A percentile compares a stretch with the other conserved stretches of the same genome.
Conservation (phyloP, 2,797 vertebrate species). For the Sebastes taczanowskii region DNA sequence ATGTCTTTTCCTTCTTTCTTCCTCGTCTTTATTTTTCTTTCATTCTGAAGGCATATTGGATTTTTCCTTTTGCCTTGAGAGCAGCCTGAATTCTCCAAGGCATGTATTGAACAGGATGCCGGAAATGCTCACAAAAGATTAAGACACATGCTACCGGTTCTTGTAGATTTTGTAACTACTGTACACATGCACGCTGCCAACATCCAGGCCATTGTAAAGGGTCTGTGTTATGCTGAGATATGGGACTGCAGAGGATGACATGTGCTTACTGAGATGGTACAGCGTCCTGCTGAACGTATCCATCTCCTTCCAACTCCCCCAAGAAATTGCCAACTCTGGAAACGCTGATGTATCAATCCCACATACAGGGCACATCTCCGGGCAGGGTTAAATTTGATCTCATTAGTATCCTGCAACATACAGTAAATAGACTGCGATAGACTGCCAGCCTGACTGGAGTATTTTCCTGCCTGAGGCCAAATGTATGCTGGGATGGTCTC, state of each 20-base stretch:
- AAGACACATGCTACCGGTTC: neutral
- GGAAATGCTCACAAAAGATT: neutral
- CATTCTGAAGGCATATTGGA: neutral
- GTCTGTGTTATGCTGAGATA: neutral
- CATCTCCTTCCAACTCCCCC: neutral
- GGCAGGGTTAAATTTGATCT: conserved; percentile 16
- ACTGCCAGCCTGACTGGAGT: neutral
- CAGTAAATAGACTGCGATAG: neutral
- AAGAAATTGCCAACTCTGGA: conserved; percentile 2
- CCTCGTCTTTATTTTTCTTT: neutral
- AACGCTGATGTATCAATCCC: conserved; percentile 4
- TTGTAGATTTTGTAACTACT: neutral
- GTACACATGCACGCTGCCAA: neutral
- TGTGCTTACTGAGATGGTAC: neutral
- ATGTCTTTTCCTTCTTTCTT: neutral
- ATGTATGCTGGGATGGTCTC: conserved; percentile 1
- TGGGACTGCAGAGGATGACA: neutral
- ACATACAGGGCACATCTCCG: neutral
- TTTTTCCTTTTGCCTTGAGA: neutral
- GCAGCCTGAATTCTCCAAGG: neutral
- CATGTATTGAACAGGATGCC: neutral
- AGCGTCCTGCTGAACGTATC: neutral
- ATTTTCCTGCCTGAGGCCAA: conserved; percentile 11
- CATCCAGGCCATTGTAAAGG: neutral
- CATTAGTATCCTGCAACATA: conserved; percentile 11